Conservation (phyloP, 2,888 invertebrate genomes). For the Drosophila birchii region DNA sequence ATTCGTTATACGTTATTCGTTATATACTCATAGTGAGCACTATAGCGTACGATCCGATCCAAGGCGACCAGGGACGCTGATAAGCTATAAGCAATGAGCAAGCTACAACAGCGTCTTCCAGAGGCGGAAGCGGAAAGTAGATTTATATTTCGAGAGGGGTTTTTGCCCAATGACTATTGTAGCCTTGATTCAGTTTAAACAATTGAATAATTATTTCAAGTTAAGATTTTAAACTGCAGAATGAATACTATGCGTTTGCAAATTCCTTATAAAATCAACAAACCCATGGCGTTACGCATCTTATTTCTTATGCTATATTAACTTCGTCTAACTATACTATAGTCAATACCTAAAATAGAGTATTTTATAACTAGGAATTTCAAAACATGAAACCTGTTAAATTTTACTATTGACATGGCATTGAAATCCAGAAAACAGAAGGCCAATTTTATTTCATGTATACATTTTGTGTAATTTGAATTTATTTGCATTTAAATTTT, state of each 20-base stretch:
- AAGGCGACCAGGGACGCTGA: constrained; percentile 53
- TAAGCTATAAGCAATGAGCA: constrained; percentile 46
- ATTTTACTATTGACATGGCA: not conserved
- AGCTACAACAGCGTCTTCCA: constrained; percentile 11
- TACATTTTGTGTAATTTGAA: not conserved
- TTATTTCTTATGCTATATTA: not conserved
- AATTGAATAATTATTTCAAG: not conserved
- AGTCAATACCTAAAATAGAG: not conserved
- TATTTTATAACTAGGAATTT: not conserved
- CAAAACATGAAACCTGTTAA: not conserved
- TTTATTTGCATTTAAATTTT: not conserved
- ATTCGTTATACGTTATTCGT: constrained; percentile 38
- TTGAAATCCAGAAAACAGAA: not conserved
- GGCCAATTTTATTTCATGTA: no score
- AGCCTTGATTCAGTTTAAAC: not conserved
- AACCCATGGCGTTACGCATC: not conserved
- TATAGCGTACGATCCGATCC: constrained; percentile 21
- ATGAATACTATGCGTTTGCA: not conserved
- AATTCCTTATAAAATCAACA: not conserved
- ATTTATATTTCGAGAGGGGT: not conserved
- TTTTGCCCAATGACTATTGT: no score
- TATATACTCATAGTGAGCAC: constrained; percentile 4
- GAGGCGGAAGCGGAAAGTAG: constrained; percentile 17
- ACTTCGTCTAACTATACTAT: not conserved
- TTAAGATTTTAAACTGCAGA: no score